A percentile compares a stretch with the other conserved stretches of the same genome.
Evolutionary conservation across 2,113 vertebrate genomes (phyloP).

Genomic region (Cranoglanis bouderius): DNA sequence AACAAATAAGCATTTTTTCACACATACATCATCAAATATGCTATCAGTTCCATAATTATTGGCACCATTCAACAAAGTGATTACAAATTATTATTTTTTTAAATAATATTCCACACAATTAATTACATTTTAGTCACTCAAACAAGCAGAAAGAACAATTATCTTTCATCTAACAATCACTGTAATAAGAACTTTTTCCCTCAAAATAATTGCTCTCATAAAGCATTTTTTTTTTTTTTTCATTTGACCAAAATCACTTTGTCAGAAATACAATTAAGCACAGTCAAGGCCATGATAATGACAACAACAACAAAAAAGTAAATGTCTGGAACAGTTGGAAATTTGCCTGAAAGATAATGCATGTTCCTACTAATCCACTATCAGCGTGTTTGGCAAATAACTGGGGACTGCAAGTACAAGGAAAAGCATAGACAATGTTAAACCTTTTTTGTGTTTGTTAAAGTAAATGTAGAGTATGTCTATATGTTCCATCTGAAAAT

Average conservation of each 20-base stretch:
- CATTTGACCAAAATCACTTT: not conserved
- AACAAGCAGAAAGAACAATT: not conserved
- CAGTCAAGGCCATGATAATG: not conserved
- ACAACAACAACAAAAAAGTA: not conserved
- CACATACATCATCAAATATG: not conserved
- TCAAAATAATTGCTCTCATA: not conserved
- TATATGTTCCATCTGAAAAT: not conserved
- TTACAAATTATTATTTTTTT: not conserved
- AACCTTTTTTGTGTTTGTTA: not conserved
- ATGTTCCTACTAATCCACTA: not conserved
- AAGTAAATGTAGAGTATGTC: not conserved
- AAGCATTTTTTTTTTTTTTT: not conserved
- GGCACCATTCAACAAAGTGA: not conserved
- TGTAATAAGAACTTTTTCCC: not conserved
- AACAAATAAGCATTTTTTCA: not conserved
- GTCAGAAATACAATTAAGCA: not conserved
- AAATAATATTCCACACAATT: not conserved
- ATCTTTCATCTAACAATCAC: not conserved
- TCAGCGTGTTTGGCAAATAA: not conserved
- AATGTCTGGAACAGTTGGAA: not conserved
- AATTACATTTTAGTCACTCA: not conserved
- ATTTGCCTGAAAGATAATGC: not conserved
- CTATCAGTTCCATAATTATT: not conserved
- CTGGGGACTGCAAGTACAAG: not conserved
- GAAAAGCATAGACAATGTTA: not conserved